Conservation (phyloP, 2,888 invertebrate genomes). For the Fragum fragum region DNA sequence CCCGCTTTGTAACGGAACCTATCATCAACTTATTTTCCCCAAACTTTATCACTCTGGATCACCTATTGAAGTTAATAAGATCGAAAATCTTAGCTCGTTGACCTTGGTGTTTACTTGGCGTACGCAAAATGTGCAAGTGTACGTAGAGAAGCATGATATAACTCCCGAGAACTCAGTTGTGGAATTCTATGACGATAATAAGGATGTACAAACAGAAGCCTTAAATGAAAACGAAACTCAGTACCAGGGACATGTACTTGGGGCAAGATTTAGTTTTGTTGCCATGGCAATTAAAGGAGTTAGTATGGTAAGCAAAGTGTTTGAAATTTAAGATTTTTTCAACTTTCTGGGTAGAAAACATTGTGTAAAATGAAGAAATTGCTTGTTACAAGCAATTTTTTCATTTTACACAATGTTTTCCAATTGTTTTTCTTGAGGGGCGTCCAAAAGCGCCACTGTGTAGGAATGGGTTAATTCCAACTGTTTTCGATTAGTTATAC, state of each 20-base stretch:
- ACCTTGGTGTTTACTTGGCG: conserved; percentile 48
- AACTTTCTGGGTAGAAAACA: too few species aligned
- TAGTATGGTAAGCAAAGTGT: conserved; percentile 23
- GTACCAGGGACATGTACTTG: conserved; percentile 88
- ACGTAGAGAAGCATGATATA: conserved; percentile 53
- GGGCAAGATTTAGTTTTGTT: conserved; percentile 86
- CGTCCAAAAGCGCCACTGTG: too few species aligned
- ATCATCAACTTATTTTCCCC: conserved; percentile 9
- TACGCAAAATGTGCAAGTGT: conserved; percentile 20
- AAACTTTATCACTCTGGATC: conserved; percentile 8
- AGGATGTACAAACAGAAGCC: conserved; percentile 65
- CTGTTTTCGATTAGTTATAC: too few species aligned
- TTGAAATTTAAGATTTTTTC: too few species aligned
- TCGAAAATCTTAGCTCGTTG: background rate
- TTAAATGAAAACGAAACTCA: conserved; percentile 86
- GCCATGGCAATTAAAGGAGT: conserved; percentile 87
- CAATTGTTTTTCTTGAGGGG: too few species aligned
- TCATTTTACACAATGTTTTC: too few species aligned
- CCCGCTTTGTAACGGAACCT: conserved; percentile 11
- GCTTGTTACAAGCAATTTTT: too few species aligned
- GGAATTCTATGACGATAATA: conserved; percentile 67
- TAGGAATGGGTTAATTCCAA: too few species aligned
- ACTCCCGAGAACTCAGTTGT: conserved; percentile 45
- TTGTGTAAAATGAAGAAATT: too few species aligned
- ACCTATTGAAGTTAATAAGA: background rate